A percentile compares a stretch with the other conserved stretches of the same genome.
Evolutionary conservation across 2,797 vertebrate species (phyloP).

Genomic region (Sibirionetta formosa): DNA sequence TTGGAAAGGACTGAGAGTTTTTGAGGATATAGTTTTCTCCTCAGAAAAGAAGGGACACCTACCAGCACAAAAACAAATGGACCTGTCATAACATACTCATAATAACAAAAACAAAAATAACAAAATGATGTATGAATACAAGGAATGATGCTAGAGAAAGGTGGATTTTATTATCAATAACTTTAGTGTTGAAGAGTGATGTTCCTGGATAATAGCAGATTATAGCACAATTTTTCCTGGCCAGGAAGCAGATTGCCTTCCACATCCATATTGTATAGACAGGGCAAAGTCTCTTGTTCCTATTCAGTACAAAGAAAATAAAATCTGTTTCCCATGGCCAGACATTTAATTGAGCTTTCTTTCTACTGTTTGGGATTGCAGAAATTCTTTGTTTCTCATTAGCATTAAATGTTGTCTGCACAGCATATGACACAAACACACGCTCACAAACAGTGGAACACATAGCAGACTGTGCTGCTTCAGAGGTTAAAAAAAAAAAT

Average conservation of each 20-base stretch:
- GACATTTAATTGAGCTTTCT: not conserved
- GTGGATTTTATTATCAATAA: not conserved
- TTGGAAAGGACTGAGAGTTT: not conserved
- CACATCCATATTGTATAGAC: not conserved
- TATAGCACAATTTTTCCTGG: not conserved
- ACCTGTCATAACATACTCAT: not conserved
- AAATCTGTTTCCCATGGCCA: not conserved
- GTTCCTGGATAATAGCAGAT: not conserved
- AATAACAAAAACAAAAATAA: not conserved
- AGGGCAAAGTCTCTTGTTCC: not conserved
- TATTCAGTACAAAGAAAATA: not conserved
- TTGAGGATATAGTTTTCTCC: not conserved
- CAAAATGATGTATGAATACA: not conserved
- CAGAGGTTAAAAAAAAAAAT: not conserved
- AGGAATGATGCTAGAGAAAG: not conserved
- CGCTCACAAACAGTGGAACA: fast-evolving
- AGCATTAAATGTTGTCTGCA: not conserved
- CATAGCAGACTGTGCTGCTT: not conserved
- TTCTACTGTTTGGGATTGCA: not conserved
- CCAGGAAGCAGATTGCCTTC: not conserved
- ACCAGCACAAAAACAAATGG: fast-evolving
- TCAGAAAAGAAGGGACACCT: not conserved
- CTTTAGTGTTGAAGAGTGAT: not conserved
- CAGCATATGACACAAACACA: not conserved
- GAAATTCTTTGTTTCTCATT: not conserved